These are phyloP conservation scores for Distichodus sexfasciatus DNA, from an alignment of 2,797 vertebrate genomes.

Conservation along the genomic window DNA sequence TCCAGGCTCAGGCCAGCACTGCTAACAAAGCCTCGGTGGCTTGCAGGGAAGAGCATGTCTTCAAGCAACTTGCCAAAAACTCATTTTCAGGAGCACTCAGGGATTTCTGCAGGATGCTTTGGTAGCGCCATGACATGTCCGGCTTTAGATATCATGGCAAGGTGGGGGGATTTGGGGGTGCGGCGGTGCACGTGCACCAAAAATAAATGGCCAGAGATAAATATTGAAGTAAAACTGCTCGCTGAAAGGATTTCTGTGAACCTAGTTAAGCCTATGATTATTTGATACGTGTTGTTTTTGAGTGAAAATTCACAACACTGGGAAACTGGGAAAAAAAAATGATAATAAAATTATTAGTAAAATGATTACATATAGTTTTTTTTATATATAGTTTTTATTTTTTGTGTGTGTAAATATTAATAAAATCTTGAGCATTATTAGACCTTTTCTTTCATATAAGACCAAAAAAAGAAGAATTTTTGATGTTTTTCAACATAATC, in stretches of 20 bases:
- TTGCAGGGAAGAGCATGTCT: conserved; percentile 78
- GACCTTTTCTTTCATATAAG: no score
- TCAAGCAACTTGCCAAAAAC: conserved; percentile 77
- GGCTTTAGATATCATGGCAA: conserved; percentile 73
- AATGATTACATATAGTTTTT: no score
- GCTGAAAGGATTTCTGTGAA: conserved; percentile 7
- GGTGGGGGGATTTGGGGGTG: conserved; percentile 63
- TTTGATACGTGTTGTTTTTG: no score
- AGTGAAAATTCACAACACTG: no score
- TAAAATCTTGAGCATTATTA: no score
- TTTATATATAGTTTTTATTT: no score
- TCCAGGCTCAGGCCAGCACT: conserved; percentile 76
- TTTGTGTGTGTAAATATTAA: no score
- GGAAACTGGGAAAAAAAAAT: no score
- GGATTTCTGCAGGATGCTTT: conserved; percentile 72
- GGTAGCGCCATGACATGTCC: conserved; percentile 73
- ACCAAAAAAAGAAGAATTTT: no score
- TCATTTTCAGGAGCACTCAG: conserved; percentile 72
- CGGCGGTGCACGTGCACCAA: conserved; percentile 57
- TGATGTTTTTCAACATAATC: no score
- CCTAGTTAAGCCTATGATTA: no score
- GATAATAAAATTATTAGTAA: no score
- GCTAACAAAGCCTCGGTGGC: conserved; percentile 84
- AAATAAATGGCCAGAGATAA: conserved; percentile 22
- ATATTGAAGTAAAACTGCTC: conserved; percentile 10